Evolutionary conservation across 2,888 invertebrate species (phyloP), one percentile per base, ranked within the genome.

Genomic region (Lithosia quadra): DNA sequence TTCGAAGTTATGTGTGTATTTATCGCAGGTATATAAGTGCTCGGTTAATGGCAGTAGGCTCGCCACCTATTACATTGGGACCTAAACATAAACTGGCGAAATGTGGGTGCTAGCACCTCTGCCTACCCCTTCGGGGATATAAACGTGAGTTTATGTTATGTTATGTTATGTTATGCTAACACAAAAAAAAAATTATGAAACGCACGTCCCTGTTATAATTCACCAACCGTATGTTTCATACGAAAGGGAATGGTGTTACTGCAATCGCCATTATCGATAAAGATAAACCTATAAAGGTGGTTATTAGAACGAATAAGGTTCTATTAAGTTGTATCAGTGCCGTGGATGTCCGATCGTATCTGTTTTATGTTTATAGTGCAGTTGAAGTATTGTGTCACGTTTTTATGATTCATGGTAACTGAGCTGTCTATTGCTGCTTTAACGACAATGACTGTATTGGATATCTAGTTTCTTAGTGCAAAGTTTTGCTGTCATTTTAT

Each of bases 221-320:
- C 59, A 4, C 0, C 2, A 4, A 1, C 65, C 73, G 62, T 76
- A 66, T 65, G 55, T 76, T 74, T 57, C 9, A 1, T 59, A 72
- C 74, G 75, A 72, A 80, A 77, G 78, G 53, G 67, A 85, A 84
- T 85, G 87, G 88, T 88, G 90, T 86, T 88, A 84, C 84, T 85
- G 88, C 88, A 88, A 90, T 90, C 86, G 84, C 83, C 87, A 89
- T 90, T 90, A 91, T 90, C 90, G 90, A 90, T 88, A 88, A 78
- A 90, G 91, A 90, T 91, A 90, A 90, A 84, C 82, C 77, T 81
- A 74, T 79, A 79, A 82, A 88, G 86, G 89, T 88, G 85, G 85
- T 85, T 87, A 88, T 90, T 89, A 88, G 86, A 86, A 83, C 81
- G 84, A 83, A 88, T 86, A 87, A 84, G 86, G 87, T 83, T 84